Percentiles rank a stretch among this genome's conserved stretches.
Conservation (phyloP, 1,140 invertebrate genomes). For the Acromyrmex echinatior region DNA sequence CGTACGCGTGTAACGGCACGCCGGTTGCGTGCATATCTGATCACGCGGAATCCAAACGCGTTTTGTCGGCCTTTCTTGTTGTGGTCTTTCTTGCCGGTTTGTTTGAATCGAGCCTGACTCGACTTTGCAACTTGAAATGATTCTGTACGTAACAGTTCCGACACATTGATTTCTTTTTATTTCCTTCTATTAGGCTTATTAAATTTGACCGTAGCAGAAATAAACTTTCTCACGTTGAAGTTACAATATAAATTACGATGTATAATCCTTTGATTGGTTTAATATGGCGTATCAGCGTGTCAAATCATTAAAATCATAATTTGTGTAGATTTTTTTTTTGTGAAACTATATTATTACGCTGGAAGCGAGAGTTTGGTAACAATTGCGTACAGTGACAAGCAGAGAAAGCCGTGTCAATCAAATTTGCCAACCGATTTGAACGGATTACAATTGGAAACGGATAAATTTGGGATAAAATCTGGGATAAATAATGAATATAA, state of each 20-base stretch:
- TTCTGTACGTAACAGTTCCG: neutral
- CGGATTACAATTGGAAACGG: constrained; percentile 15
- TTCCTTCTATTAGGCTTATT: neutral
- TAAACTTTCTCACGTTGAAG: neutral
- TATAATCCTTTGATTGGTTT: neutral
- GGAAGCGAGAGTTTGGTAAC: constrained; percentile 22
- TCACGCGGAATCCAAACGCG: constrained; percentile 80
- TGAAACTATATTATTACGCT: neutral
- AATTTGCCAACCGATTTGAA: constrained; percentile 24
- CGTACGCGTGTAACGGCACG: constrained; percentile 52
- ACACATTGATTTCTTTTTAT: neutral
- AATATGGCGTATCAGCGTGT: neutral
- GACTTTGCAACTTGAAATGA: neutral
- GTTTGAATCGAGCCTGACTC: constrained; percentile 3
- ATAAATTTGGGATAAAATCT: constrained; percentile 24
- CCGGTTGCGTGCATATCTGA: constrained; percentile 79
- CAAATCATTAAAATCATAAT: constrained; percentile 24
- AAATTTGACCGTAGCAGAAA: neutral
- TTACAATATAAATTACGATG: neutral
- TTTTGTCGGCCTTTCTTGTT: constrained; percentile 42
- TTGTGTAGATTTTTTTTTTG: constrained; percentile 8
- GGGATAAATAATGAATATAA: neutral
- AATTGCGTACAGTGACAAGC: neutral
- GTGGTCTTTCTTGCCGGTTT: no score
- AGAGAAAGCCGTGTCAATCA: constrained; percentile 23